Evolutionary conservation across 2,888 invertebrate species (phyloP).

Genomic region (Acanthosepion lycidas): DNA sequence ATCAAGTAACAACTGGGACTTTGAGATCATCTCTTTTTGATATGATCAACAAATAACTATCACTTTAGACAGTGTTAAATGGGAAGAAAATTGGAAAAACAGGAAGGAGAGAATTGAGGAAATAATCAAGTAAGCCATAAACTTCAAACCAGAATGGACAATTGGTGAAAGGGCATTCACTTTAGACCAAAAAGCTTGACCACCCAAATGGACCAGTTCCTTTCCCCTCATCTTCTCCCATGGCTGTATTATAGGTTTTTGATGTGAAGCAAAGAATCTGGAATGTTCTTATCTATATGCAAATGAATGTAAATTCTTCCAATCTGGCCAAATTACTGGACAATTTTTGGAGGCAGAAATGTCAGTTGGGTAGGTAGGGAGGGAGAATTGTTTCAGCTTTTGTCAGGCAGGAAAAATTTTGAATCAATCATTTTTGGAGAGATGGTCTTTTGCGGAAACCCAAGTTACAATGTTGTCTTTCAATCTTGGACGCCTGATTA

Average conservation of each 20-base stretch:
- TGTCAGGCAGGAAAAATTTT: slow-evolving; percentile 33
- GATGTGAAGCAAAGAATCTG: slow-evolving; percentile 17
- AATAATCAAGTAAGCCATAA: slow-evolving; percentile 14
- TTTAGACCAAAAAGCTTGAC: slow-evolving; percentile 20
- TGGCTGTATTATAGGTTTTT: slow-evolving; percentile 20
- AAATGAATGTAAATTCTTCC: slow-evolving; percentile 33
- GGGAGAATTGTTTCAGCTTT: not conserved
- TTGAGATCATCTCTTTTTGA: not conserved
- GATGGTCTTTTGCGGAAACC: slow-evolving; percentile 11
- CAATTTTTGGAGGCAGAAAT: slow-evolving; percentile 8
- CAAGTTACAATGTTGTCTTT: not conserved
- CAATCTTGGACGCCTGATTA: not conserved
- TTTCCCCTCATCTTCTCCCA: not conserved
- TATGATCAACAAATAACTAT: not conserved
- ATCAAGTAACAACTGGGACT: not conserved
- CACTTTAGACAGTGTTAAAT: not conserved
- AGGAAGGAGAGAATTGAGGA: not conserved
- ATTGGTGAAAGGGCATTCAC: not conserved
- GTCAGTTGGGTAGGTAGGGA: not conserved
- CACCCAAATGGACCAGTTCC: not conserved
- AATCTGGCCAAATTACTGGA: slow-evolving; percentile 22
- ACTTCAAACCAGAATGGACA: not conserved
- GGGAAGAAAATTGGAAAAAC: not conserved
- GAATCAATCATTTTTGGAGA: not conserved
- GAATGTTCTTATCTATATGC: slow-evolving; percentile 33